A percentile compares a stretch with the other conserved stretches of the same genome.
Conservation (phyloP, 2,797 vertebrate genomes). For the Eidolon dupreanum region DNA sequence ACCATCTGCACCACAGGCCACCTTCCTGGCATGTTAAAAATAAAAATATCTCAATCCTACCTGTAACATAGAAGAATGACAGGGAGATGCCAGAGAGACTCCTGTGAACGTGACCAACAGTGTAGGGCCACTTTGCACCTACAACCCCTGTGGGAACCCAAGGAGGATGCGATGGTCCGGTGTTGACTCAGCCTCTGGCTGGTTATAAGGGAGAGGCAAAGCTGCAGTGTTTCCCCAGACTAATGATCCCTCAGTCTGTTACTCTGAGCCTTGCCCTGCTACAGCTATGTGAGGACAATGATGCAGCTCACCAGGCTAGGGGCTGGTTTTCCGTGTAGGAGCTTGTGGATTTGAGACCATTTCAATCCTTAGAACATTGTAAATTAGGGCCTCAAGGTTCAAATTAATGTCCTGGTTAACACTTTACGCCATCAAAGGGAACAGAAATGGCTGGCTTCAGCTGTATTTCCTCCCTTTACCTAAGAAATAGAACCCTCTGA, state of each 20-base stretch:
- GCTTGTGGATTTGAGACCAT: not conserved
- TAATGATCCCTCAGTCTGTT: not conserved
- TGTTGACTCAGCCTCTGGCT: not conserved
- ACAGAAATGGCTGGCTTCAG: not conserved
- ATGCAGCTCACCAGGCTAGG: not conserved
- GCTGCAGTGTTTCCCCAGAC: not conserved
- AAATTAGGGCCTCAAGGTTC: not conserved
- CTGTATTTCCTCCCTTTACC: not conserved
- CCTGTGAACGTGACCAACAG: not conserved
- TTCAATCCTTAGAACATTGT: not conserved
- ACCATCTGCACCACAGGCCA: not conserved
- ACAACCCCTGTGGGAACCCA: fast-evolving
- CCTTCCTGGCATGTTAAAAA: not conserved
- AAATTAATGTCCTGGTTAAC: not conserved
- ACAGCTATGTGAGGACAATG: not conserved
- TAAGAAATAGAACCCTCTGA: not conserved
- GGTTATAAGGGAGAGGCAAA: not conserved
- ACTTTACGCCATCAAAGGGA: not conserved
- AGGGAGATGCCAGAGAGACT: not conserved
- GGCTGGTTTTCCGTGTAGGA: not conserved
- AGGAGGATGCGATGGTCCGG: too few relatives aligned
- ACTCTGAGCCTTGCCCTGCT: not conserved
- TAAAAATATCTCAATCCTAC: not conserved
- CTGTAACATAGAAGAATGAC: not conserved
- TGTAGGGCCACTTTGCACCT: fast-evolving